These are phyloP conservation scores for Elymnias hypermnestra DNA, from an alignment of 1,140 invertebrate species.

Conservation along the genomic window DNA sequence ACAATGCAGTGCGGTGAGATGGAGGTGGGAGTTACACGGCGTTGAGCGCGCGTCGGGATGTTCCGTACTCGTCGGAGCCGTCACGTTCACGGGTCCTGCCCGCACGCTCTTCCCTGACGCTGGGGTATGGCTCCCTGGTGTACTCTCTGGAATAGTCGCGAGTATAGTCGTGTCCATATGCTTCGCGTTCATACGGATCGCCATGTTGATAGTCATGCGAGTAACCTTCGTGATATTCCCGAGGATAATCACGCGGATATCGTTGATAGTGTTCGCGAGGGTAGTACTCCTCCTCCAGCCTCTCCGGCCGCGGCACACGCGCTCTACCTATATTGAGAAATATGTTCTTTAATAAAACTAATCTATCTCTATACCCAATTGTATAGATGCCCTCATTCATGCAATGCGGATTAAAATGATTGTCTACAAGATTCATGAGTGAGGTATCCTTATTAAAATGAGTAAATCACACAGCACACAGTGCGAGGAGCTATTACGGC, in stretches of 20 bases:
- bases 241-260: slow-evolving; percentile 55
- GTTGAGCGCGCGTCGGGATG: slow-evolving; percentile 68
- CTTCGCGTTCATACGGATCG: slow-evolving; percentile 40
- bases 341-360: too few species aligned
- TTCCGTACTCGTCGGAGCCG: slow-evolving; percentile 62
- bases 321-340: slow-evolving; percentile 60
- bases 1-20: slow-evolving; percentile 9
- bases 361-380: too few species aligned
- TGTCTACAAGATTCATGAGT: background rate
- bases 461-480: slow-evolving; percentile 20
- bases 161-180: slow-evolving; percentile 56
- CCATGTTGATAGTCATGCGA: slow-evolving; percentile 36
- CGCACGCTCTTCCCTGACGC: slow-evolving; percentile 30
- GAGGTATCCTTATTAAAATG: background rate
- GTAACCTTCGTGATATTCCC: slow-evolving; percentile 52
- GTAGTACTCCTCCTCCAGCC: slow-evolving; percentile 70
- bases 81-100: slow-evolving; percentile 46
- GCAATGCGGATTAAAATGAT: background rate
- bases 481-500: slow-evolving; percentile 14
- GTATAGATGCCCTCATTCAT: too few species aligned
- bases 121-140: slow-evolving; percentile 36
- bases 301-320: slow-evolving; percentile 53
- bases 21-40: slow-evolving; percentile 40
- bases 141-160: slow-evolving; percentile 49
- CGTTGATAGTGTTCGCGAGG: slow-evolving; percentile 57